Conservation (phyloP, 1,140 invertebrate species). For the Thrips palmi region DNA sequence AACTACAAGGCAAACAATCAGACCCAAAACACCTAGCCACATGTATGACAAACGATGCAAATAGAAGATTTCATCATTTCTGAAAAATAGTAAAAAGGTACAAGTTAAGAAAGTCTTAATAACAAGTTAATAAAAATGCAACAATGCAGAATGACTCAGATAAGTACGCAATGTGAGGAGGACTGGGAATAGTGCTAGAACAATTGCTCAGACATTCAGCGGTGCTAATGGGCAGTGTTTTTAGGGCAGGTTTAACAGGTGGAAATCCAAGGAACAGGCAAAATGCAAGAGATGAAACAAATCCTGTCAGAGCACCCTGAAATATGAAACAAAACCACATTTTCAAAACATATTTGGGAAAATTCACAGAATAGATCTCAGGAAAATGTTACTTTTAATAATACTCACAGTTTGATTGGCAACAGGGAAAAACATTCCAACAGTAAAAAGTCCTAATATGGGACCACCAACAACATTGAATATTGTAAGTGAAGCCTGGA, state of each 20-base stretch:
- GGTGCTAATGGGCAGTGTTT: conserved; percentile 10
- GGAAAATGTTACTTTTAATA: not conserved
- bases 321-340: conserved; percentile 7
- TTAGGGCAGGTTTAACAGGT: conserved; percentile 40
- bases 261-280: conserved; percentile 78
- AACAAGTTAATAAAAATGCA: not conserved
- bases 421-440: conserved; percentile 50
- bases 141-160: not conserved
- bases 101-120: no score
- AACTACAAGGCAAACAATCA: conserved; percentile 38
- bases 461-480: conserved; percentile 69
- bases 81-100: conserved; percentile 8
- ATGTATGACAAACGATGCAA: conserved; percentile 69
- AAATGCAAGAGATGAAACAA: conserved; percentile 42
- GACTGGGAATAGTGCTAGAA: not conserved
- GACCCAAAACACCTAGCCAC: conserved; percentile 61
- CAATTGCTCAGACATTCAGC: conserved; percentile 8
- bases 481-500: conserved; percentile 56
- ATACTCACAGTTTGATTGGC: conserved; percentile 34
- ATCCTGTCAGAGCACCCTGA: conserved; percentile 45
- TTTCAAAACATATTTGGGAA: not conserved
- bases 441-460: conserved; percentile 54
- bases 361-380: not conserved
- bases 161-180: not conserved
- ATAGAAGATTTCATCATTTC: conserved; percentile 33